Evolutionary conservation across 2,888 invertebrate species (phyloP), one percentile per base, ranked within the genome.

Genomic region (Drosophila kuntzei): DNA sequence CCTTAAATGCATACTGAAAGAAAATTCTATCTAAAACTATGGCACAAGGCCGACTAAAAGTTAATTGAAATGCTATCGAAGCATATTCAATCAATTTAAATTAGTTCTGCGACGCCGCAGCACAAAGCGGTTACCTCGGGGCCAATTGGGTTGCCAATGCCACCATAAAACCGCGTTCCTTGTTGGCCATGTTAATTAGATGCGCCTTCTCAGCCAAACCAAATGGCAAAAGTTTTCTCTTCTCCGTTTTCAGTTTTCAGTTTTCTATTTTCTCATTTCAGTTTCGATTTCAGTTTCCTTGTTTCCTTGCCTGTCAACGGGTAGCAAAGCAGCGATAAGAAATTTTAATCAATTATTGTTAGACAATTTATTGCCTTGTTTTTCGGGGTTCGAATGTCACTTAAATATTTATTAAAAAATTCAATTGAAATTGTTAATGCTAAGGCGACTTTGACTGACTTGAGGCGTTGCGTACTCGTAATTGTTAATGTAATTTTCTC

Each of bases 31-130:
- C 69, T 20, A 41, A 46, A 54, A 65, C 41, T 59, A 37, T 41
- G 62, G 60, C 63, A 71, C 71, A 77, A 84, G 83, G 74, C 63
- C 72, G 75, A 50, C 51, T 57, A 71, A 79, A 84, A 89, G 84
- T 76, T 86, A 86, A 89, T 89, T 87, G 87, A 89, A 89, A 75
- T 68, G 76, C 87, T 78, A 86, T 89, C 80, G 80, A 89, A 81
- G 89, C 86, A 86, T 86, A 89, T 86, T 86, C 78, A 73, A 89
- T 86, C 89, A 86, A 89, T 86, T 89, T 89, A 76, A 89, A 86
- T 86, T 89, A 89, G 87, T 81, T 84, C 79, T 71, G 73, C 81
- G 76, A 51, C 64, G 58, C 37, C 62, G 59, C 51, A 44, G 49
- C 70, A 71, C 69, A 73, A 85, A 87, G 67, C 64, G 60, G 62